A percentile compares a stretch with the other conserved stretches of the same genome.
These are phyloP conservation scores for Malacosoma neustria DNA, from an alignment of 2,888 invertebrate genomes.

Conservation along the genomic window DNA sequence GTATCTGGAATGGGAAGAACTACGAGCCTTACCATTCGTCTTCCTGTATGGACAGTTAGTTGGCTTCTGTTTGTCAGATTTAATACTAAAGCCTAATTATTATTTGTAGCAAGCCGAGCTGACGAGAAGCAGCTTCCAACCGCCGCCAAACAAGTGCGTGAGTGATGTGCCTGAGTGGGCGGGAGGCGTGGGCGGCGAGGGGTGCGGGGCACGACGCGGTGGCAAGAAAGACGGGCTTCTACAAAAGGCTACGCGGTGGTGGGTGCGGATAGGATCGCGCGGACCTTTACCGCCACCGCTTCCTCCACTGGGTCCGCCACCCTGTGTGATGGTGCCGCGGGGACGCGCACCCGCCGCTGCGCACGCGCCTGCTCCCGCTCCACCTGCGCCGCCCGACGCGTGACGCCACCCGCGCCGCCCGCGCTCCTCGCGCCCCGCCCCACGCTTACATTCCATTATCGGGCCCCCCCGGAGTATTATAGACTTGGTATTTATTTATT, in stretches of 20 bases:
- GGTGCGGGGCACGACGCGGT: conserved; percentile 15
- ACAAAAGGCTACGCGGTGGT: conserved; percentile 71
- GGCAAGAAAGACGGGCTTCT: conserved; percentile 68
- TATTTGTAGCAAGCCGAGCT: conserved; percentile 77
- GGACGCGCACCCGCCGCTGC: conserved; percentile 22
- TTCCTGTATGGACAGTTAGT: no score
- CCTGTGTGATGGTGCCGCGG: conserved; percentile 28
- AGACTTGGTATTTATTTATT: conserved; percentile 71
- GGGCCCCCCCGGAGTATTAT: conserved; percentile 65
- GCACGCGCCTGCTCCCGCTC: conserved; percentile 33
- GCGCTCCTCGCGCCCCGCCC: conserved; percentile 37
- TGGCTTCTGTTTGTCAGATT: no score
- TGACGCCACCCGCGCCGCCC: conserved; percentile 38
- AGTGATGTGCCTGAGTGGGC: conserved; percentile 79
- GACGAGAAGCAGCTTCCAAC: conserved; percentile 78
- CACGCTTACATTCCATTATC: conserved; percentile 73
- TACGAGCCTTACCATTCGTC: no score
- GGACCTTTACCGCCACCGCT: conserved; percentile 24
- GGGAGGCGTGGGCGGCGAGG: conserved; percentile 32
- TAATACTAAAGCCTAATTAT: no score
- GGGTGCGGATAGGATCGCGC: conserved; percentile 67
- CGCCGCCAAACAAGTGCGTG: conserved; percentile 80
- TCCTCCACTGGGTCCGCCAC: conserved; percentile 16
- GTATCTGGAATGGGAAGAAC: no score
- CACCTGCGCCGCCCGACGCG: conserved; percentile 30